Evolutionary conservation across 2,888 invertebrate species (phyloP).

Genomic region (Drosophila mulleri): DNA sequence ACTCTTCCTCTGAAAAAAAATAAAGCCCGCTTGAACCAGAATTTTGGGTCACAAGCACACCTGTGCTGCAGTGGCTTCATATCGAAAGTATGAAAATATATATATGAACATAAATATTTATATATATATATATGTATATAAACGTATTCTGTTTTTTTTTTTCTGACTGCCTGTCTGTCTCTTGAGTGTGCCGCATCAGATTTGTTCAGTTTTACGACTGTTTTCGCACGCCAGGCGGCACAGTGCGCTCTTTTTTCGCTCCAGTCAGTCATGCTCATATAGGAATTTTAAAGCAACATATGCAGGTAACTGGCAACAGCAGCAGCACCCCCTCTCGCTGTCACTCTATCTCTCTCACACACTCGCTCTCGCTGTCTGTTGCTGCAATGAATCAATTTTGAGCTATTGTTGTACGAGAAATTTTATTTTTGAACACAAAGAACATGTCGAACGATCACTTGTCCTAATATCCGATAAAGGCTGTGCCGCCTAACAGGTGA

Average conservation of each 20-base stretch:
- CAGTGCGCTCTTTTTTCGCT: slow-evolving; percentile 23
- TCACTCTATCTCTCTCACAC: too few species aligned
- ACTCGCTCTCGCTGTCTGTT: background rate
- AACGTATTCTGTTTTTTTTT: background rate
- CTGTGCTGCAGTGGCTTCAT: slow-evolving; percentile 20
- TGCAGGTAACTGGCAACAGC: slow-evolving; percentile 7
- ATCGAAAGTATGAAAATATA: background rate
- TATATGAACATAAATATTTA: too few species aligned
- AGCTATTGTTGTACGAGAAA: background rate
- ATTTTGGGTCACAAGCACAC: slow-evolving; percentile 16
- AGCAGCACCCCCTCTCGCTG: background rate
- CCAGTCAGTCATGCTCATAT: background rate
- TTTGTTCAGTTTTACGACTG: slow-evolving; percentile 46
- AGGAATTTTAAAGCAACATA: slow-evolving; percentile 4
- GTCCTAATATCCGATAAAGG: background rate
- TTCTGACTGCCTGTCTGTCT: slow-evolving; percentile 2
- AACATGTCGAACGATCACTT: background rate
- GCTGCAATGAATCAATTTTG: background rate
- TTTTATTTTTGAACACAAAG: background rate
- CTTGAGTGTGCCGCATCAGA: slow-evolving; percentile 14
- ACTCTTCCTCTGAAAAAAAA: too few species aligned
- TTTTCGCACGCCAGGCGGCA: slow-evolving; percentile 32
- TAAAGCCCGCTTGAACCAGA: too few species aligned
- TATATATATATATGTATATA: background rate
- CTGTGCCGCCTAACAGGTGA: background rate